Conservation (phyloP, 2,888 invertebrate species). For the Chorisops tibialis region DNA sequence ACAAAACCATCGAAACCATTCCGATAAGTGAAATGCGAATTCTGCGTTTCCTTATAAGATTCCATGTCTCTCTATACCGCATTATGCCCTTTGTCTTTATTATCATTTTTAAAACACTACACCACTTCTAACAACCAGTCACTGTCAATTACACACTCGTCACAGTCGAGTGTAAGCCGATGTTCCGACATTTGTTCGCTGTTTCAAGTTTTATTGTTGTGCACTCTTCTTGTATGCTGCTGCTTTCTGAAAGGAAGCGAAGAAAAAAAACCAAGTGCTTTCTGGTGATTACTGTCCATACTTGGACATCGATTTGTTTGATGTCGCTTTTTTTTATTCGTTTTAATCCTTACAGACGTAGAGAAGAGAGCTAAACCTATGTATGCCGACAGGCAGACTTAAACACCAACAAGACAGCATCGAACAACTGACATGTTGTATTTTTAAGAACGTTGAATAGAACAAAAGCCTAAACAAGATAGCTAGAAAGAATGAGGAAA, state of each 20-base stretch:
- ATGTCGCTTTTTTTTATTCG: neutral
- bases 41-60: no score
- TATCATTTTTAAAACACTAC: neutral
- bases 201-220: constrained; percentile 3
- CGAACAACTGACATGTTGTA: no score
- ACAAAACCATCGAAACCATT: no score
- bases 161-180: constrained; percentile 15
- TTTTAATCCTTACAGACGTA: constrained; percentile 10
- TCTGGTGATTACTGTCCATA: constrained; percentile 6
- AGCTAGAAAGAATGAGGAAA: neutral
- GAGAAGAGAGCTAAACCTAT: no score
- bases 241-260: neutral
- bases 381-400: no score
- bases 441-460: neutral
- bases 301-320: constrained; percentile 22
- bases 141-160: constrained; percentile 24
- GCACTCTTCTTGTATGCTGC: neutral
- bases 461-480: neutral
- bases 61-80: no score
- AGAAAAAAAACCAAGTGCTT: neutral
- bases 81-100: neutral
- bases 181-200: constrained; percentile 14
- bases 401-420: no score
- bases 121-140: constrained; percentile 8
- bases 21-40: no score